phyloP scores from a whole-genome alignment of 2,888 invertebrate species.

The Agriopis marginaria region DNA sequence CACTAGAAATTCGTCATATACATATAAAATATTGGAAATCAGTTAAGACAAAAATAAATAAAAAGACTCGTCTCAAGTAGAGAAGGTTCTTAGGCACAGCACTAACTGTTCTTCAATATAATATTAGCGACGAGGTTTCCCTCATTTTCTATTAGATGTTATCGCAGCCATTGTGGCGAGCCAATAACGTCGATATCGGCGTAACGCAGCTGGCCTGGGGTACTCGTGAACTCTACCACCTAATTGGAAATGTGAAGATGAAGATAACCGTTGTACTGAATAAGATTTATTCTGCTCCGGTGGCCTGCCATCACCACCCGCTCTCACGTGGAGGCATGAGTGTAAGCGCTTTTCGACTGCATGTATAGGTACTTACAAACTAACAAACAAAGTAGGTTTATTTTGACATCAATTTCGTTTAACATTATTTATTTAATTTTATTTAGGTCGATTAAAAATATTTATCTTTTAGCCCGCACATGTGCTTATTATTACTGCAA shows the following conservation, averaged over 20 bases:
- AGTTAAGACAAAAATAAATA: no score
- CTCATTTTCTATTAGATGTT: conserved; percentile 20
- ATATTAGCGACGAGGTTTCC: conserved; percentile 7
- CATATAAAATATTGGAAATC: no score
- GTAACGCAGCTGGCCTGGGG: conserved; percentile 35
- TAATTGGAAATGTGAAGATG: conserved; percentile 26
- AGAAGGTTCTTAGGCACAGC: no score
- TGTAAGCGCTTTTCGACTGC: neutral
- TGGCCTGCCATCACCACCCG: no score
- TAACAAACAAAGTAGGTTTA: no score
- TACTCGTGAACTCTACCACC: conserved; percentile 26
- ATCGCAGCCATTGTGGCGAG: conserved; percentile 36
- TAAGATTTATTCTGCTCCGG: neutral
- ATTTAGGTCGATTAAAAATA: no score
- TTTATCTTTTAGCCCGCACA: no score
- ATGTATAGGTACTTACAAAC: no score
- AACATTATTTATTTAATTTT: no score
- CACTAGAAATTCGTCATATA: no score
- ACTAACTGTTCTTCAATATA: neutral
- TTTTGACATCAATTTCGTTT: no score
- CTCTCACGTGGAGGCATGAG: neutral
- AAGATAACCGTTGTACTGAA: conserved; percentile 13
- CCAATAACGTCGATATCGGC: conserved; percentile 40
- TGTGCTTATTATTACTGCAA: no score
- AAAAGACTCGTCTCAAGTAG: neutral